Evolutionary conservation across 2,113 vertebrate species (phyloP), one percentile per base, ranked within the genome.

Genomic region (Etia nguti): DNA sequence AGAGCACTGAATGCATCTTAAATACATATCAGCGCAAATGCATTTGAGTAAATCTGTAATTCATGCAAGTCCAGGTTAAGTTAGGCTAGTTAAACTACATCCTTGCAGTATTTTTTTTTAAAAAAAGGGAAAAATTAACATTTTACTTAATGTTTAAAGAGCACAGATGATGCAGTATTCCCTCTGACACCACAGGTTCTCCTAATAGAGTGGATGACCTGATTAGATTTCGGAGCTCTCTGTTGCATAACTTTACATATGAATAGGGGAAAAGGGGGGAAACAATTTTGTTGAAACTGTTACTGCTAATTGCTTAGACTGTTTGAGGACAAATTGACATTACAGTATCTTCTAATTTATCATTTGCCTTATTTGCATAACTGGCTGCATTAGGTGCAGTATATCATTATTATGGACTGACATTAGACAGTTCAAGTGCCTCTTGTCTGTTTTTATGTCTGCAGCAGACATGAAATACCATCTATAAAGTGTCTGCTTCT

Each of bases 261-360:
- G 80, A 88, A 16, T 80, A 31, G 54, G 20, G 4, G 1, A 26
- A 86, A 48, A 57, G 24, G 2, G 24, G 73, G 6, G 1, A 52
- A 77, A 52, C 8, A 6, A 34, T 31, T 86, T 82, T 88, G 54
- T 86, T 79, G 13, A 11, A 48, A 79, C 60, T 34, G 54, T 59
- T 43, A 68, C 48, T 43, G 31, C 60, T 90, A 89, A 90, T 86
- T 89, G 60, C 83, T 80, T 79, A 52, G 41, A 80, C n/a, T 52
- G 15, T 56, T 55, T 70, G 16, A 80, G 48, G 18, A 79, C 24
- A 54, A 60, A 79, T 79, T 59, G 56, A 59, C 56, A 83, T 4
- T 13, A n/a, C 46, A 48, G 50, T 55, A 16, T 80, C 59, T 38
- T 29, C 22, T 56, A 24, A 87, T 89, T 80, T 36, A 85, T 88